A percentile compares a stretch with the other conserved stretches of the same genome.
Conservation (phyloP, 2,113 vertebrate genomes). For the Rhinoptilus africanus region DNA sequence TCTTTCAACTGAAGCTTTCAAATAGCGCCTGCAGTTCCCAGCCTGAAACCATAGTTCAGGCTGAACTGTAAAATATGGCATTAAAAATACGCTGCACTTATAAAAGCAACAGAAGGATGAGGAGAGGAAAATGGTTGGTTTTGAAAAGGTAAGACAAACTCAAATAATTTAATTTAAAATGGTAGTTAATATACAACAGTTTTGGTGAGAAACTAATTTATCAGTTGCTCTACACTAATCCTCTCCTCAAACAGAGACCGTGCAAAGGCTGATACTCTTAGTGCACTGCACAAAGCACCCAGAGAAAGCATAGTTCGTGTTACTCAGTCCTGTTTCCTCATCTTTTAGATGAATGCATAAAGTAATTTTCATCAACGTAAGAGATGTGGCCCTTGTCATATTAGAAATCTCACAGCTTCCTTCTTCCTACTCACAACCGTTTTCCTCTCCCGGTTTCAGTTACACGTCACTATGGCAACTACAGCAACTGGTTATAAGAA, state of each 20-base stretch:
- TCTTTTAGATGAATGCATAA: background rate
- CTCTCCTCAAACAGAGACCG: background rate
- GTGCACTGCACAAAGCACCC: background rate
- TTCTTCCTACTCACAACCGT: background rate
- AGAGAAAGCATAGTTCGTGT: background rate
- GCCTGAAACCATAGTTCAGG: background rate
- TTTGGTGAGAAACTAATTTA: background rate
- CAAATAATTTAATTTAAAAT: background rate
- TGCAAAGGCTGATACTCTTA: background rate
- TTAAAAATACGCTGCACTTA: background rate
- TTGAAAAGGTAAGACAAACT: background rate
- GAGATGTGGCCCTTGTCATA: background rate
- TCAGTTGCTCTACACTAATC: background rate
- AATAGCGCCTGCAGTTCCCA: background rate
- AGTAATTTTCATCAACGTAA: background rate
- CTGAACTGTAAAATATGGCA: background rate
- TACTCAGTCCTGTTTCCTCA: background rate
- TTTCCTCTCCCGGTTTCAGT: background rate
- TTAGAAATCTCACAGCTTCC: background rate
- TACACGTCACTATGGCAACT: background rate
- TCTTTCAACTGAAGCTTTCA: background rate
- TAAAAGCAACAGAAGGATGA: background rate
- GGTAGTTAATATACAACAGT: background rate
- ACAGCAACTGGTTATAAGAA: background rate
- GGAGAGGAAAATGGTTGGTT: background rate